Evolutionary conservation across 2,797 vertebrate genomes (phyloP), one percentile per base, ranked within the genome.

Genomic region (Gymnopithys bicolor): DNA sequence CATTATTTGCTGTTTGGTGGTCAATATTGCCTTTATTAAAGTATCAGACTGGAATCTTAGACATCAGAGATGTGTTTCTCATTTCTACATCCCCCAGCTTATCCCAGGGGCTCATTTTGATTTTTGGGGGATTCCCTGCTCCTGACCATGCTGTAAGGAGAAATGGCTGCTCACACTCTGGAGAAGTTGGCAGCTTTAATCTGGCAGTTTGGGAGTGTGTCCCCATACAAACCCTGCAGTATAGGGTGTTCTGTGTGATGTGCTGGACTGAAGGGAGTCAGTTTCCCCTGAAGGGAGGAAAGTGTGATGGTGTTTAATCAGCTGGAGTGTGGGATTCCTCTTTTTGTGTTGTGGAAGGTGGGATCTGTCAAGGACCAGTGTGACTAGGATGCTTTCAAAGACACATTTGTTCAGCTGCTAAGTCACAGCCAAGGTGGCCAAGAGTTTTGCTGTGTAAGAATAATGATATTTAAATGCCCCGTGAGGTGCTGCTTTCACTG

Each of bases 91-190:
- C 13, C 11, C 16, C 6, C 27, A 55, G 28, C 14, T 78, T 24
- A 23, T 39, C 8, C 28, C 58, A 45, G 35, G 9, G 19, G 23
- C 9, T 52, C 58, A 55, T 11, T 53, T 59, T 4, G 4, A 7
- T 69, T 63, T 76, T 63, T 67, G 6, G 19, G 33, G 15, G 27
- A 7, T 33, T n/a, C 37, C 12, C 60, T 49, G 30, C 32, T 76
- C 48, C 37, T n/a, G 25, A 46, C 49, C 24, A 35, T 0, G 1
- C 16, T 0, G 1, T 1, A 8, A 68, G 56, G 5, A 69, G 66
- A 33, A 71, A 32, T 4, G n/a, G 19, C 32, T 88, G 70, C 48
- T 85, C 4, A 0, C 22, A 14, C 0, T 0, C 43, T 60, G 84
- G 23, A 37, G 81, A n/a, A 62, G 25, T 6, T 0, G 0, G 7